Evolutionary conservation across 2,888 invertebrate genomes (phyloP).

Genomic region (Allophyes oxyacanthae): DNA sequence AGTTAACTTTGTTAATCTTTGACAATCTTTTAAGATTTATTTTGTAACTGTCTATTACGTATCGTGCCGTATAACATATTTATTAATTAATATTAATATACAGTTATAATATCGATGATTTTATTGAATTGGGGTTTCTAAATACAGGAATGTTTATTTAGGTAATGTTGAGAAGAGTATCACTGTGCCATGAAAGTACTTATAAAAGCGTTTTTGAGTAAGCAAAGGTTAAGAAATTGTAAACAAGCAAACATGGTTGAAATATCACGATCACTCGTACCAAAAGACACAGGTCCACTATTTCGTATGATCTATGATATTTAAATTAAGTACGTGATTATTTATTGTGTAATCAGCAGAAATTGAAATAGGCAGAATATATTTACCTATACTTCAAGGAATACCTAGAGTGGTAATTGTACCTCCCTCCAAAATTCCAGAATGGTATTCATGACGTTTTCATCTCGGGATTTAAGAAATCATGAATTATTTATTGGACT

Average conservation of each 20-base stretch:
- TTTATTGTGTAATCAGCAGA: conserved; percentile 34
- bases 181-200: conserved; percentile 43
- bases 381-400: no score
- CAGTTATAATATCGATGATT: conserved; percentile 33
- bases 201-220: conserved; percentile 19
- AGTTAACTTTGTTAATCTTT: conserved; percentile 21
- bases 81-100: conserved; percentile 22
- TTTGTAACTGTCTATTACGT: conserved; percentile 33
- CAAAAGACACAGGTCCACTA: conserved; percentile 11
- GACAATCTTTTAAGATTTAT: conserved; percentile 15
- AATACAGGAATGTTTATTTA: conserved; percentile 47
- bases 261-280: conserved; percentile 14
- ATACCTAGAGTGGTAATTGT: no score
- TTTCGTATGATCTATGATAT: conserved; percentile 19
- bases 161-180: conserved; percentile 41
- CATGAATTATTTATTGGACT: no score
- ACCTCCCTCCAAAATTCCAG: no score
- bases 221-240: conserved; percentile 17
- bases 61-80: conserved; percentile 49
- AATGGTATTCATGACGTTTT: no score
- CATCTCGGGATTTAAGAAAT: no score
- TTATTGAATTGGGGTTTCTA: conserved; percentile 19
- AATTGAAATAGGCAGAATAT: no score
- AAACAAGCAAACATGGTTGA: conserved; percentile 3
- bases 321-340: conserved; percentile 28